Base-by-base conservation (phyloP, 1,140 invertebrate species). In the Copidosoma floridanum region DNA sequence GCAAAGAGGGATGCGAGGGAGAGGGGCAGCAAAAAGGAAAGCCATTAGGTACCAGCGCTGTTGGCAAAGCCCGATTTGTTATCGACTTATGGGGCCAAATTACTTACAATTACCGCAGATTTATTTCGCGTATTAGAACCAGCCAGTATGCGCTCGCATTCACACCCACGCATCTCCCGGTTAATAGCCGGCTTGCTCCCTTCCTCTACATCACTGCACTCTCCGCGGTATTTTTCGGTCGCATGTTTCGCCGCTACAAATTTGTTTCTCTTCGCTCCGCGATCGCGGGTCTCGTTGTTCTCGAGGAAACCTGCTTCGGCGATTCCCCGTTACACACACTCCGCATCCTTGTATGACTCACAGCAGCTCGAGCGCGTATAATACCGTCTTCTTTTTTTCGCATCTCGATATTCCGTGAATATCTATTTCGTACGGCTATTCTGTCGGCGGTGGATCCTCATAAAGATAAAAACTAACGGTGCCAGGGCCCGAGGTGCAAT, bases 21-120 rank as follows among this genome's bases (percentile, higher is more conserved):
- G n/a, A n/a, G n/a, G n/a, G n/a, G n/a, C n/a, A n/a, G n/a, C n/a
- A n/a, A n/a, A n/a, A n/a, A n/a, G n/a, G n/a, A n/a, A n/a, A n/a
- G n/a, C n/a, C n/a, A n/a, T n/a, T n/a, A n/a, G n/a, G n/a, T n/a
- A n/a, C n/a, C 73, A 74, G 24, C 1, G 40, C 74, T 71, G 68
- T 70, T 78, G 72, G 74, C 72, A 74, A 41, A 78, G 76, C 68
- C 72, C 77, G 77, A 80, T 80, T 80, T 80, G 76, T 80, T 80
- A 79, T 80, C 78, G 78, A 79, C 76, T 79, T 80, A 80, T 79
- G 74, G 75, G 37, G 71, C 72, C 75, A 74, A 74, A 75, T 74
- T 77, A 77, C 78, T 79, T 79, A 78, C 78, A 75, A 79, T 79
- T 80, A 79, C 77, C 73, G 71, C 75, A 79, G 77, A 79, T 80